Percentiles rank a stretch among this genome's conserved stretches.
Evolutionary conservation across 2,888 invertebrate species (phyloP).

Genomic region (Synergus laeviventris): DNA sequence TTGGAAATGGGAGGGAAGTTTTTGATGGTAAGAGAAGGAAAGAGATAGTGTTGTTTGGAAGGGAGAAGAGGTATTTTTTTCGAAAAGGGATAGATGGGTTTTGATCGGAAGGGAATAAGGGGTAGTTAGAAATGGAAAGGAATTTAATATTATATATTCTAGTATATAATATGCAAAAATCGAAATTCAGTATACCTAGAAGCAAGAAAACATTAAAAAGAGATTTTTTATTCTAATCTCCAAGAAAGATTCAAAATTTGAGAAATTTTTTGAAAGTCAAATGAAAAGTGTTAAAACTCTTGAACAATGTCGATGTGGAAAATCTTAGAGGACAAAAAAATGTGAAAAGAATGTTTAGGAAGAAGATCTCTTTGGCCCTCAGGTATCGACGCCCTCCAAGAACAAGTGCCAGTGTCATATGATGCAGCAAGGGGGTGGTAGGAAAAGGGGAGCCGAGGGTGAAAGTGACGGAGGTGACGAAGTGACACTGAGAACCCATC

Average conservation of each 20-base stretch:
- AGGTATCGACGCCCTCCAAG: conserved; percentile 61
- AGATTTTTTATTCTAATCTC: neutral
- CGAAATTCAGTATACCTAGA: too few species aligned
- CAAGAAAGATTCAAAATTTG: neutral
- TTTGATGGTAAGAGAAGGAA: too few species aligned
- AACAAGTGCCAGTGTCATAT: conserved; percentile 73
- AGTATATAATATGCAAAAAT: too few species aligned
- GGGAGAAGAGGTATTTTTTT: too few species aligned
- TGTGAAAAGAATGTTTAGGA: conserved; percentile 32
- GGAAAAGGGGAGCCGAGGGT: conserved; percentile 64
- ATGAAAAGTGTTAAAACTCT: conserved; percentile 20
- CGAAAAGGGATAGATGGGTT: too few species aligned
- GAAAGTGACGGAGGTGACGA: conserved; percentile 66
- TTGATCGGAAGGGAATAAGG: too few species aligned
- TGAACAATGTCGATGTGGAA: conserved; percentile 32
- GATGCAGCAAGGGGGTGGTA: conserved; percentile 65
- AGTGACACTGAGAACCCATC: conserved; percentile 69
- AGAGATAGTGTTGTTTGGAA: too few species aligned
- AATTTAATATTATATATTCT: too few species aligned
- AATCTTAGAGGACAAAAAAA: conserved; percentile 29
- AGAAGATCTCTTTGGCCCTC: conserved; percentile 50
- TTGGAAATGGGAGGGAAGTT: too few species aligned
- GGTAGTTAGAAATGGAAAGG: too few species aligned
- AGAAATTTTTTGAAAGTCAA: conserved; percentile 15
- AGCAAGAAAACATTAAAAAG: too few species aligned